phyloP scores from a whole-genome alignment of 1,140 invertebrate species.

The Lithobius niger region DNA sequence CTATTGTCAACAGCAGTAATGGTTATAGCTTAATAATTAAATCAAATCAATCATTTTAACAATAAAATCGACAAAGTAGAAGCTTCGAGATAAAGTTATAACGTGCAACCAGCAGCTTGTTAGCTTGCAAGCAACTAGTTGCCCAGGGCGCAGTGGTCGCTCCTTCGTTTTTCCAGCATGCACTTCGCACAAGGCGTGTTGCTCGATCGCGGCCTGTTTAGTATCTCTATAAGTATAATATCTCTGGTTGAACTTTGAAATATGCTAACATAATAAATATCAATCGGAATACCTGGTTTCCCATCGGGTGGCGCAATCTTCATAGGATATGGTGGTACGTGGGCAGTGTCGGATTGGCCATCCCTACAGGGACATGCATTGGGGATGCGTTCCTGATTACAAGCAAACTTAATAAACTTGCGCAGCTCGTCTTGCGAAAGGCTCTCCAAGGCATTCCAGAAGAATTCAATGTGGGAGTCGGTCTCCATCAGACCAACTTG shows the following conservation, averaged over 20 bases:
- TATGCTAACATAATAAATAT: neutral
- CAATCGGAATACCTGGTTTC: slow-evolving; percentile 20
- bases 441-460: slow-evolving; percentile 32
- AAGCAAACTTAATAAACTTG: slow-evolving; percentile 34
- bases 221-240: too few species aligned
- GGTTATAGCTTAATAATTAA: too few species aligned
- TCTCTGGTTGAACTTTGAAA: neutral
- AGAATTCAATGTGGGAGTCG: slow-evolving; percentile 32
- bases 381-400: slow-evolving; percentile 32
- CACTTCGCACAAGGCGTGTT: too few species aligned
- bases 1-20: too few species aligned
- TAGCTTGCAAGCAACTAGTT: too few species aligned
- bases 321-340: slow-evolving; percentile 35
- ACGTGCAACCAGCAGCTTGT: too few species aligned
- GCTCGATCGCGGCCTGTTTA: too few species aligned
- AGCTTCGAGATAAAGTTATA: too few species aligned
- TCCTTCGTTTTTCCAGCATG: too few species aligned
- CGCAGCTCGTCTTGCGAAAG: slow-evolving; percentile 30
- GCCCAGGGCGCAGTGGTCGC: too few species aligned
- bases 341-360: slow-evolving; percentile 25
- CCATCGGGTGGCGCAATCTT: slow-evolving; percentile 35
- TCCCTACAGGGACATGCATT: slow-evolving; percentile 30
- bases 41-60: too few species aligned
- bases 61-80: too few species aligned
- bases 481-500: slow-evolving; percentile 34